Percentiles rank a stretch among this genome's conserved stretches.
Evolutionary conservation across 2,797 vertebrate genomes (phyloP).

Genomic region (Ctenosaura bakeri): DNA sequence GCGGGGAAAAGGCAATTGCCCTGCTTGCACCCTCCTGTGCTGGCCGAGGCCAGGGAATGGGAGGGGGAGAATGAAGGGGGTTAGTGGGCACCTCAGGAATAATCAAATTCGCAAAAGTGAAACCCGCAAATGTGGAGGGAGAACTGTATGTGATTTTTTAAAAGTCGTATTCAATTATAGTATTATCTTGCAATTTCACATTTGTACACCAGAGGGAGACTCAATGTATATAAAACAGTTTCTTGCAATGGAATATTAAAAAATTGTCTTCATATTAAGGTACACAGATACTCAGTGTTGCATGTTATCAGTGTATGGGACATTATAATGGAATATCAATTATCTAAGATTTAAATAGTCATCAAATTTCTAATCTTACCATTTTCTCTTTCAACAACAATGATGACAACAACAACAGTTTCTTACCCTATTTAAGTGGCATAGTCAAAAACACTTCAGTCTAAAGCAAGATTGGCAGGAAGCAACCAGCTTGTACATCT

Average conservation of each 20-base stretch:
- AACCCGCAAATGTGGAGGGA: no score
- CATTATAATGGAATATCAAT: background rate
- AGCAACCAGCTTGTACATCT: background rate
- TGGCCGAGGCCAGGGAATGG: no score
- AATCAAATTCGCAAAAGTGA: no score
- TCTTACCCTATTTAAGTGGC: background rate
- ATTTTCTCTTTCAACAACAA: background rate
- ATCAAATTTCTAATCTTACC: background rate
- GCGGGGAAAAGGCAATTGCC: no score
- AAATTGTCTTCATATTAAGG: background rate
- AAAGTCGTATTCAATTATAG: background rate
- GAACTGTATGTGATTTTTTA: no score
- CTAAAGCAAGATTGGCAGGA: background rate
- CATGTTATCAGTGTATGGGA: background rate
- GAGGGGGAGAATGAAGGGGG: no score
- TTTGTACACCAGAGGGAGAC: constrained; percentile 41
- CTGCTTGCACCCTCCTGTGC: no score
- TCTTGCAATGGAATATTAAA: constrained; percentile 6
- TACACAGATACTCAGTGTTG: background rate
- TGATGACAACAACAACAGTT: no score
- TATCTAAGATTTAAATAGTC: no score
- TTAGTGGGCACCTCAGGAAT: no score
- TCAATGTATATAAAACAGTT: background rate
- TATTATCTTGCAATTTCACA: constrained; percentile 4
- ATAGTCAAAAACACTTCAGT: background rate